Conservation (phyloP, 1,140 invertebrate genomes). For the Globodera rostochiensis region DNA sequence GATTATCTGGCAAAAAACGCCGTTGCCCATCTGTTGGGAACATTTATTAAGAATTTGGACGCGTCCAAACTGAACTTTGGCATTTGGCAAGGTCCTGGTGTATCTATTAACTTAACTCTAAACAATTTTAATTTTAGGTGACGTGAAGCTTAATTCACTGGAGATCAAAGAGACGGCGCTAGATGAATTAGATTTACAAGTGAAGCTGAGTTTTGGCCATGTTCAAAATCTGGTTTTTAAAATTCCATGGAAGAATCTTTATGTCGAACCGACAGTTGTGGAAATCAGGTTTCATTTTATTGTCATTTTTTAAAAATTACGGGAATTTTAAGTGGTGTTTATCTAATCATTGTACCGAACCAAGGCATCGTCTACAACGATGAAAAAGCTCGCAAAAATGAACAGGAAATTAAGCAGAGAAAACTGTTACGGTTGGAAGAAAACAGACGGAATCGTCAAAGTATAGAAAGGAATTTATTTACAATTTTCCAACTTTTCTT, state of each 20-base stretch:
- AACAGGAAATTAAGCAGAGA: conserved; percentile 80
- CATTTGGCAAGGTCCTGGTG: conserved; percentile 79
- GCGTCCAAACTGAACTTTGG: conserved; percentile 87
- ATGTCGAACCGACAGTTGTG: conserved; percentile 85
- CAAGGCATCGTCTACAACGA: conserved; percentile 81
- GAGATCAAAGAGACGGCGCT: conserved; percentile 87
- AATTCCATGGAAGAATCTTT: conserved; percentile 97
- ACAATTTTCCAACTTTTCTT: conserved; percentile 46
- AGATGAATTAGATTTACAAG: conserved; percentile 62
- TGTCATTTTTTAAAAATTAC: background rate
- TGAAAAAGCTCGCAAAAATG: conserved; percentile 81
- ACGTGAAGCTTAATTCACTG: conserved; percentile 88
- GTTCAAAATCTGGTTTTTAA: conserved; percentile 84
- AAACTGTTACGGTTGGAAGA: conserved; percentile 73
- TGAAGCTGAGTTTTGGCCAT: conserved; percentile 65
- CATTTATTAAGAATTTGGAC: conserved; percentile 78
- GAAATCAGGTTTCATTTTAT: conserved; percentile 76
- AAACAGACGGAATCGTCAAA: conserved; percentile 80
- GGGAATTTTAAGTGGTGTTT: conserved; percentile 60
- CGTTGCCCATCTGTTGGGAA: too few relatives aligned
- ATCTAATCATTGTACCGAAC: conserved; percentile 84
- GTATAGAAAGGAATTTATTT: conserved; percentile 72
- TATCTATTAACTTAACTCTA: too few relatives aligned
- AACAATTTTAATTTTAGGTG: conserved; percentile 67
- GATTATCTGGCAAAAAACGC: too few relatives aligned